Base-by-base conservation (phyloP, 2,888 invertebrate species). In the Drosophila nigritarsus region DNA sequence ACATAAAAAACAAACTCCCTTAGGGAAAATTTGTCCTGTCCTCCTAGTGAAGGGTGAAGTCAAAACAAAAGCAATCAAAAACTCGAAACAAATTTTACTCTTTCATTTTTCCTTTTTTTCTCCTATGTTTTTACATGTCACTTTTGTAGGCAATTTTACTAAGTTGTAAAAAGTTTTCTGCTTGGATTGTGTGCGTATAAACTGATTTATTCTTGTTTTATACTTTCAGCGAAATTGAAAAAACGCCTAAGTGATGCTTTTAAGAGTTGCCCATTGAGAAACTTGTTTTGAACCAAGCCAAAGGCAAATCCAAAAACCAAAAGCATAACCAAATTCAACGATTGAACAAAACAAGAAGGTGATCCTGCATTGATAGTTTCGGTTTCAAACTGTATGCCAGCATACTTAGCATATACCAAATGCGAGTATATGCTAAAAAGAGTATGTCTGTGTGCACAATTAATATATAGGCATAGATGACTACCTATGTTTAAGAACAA, bases 191-290 rank as follows among this genome's bases (percentile, higher is more conserved):
- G 71, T 78, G 56, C 78, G 62, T 58, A 59, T 71, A 72, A 72
- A 82, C 77, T 80, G 80, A 84, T 83, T 80, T 58, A 27, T 76
- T 78, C 74, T 78, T 65, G 76, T 82, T 82, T 79, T 89, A 75
- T 91, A 90, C 66, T 91, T 91, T 73, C 91, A 92, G 91, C 91
- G 59, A 91, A 91, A 88, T 90, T 91, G 72, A 91, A 90, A 90
- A 92, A 91, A 90, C 91, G 92, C 73, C 91, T 91, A 76, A 91
- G 91, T 90, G 91, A 91, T 90, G 91, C 91, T 82, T 91, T 91
- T 70, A 92, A 91, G 85, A 91, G 89, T 89, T 91, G 90, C 75
- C 90, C 92, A 73, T 83, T 92, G 67, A 90, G 89, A 91, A 92
- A 91, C 81, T 83, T 91, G 65, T 91, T 91, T 74, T 91, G 81